A percentile compares a stretch with the other conserved stretches of the same genome.
phyloP scores from a whole-genome alignment of 2,797 vertebrate species.

The Vireo griseus region DNA sequence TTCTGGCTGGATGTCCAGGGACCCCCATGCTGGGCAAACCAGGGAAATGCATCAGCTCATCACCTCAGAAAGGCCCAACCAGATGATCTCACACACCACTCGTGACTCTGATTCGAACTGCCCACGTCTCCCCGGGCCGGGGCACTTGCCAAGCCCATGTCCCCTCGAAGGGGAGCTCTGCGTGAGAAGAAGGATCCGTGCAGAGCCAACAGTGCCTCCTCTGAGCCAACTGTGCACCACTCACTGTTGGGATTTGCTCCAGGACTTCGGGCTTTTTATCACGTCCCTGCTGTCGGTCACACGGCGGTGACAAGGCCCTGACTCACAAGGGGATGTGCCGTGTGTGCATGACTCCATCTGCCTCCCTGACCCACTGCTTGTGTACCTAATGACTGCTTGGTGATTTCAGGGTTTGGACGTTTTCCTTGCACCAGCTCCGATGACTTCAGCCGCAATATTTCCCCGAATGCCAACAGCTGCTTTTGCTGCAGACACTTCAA shows the following conservation, averaged over 20 bases:
- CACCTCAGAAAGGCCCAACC: background rate
- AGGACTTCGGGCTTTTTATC: background rate
- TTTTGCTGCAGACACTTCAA: background rate
- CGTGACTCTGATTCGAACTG: background rate
- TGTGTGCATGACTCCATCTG: background rate
- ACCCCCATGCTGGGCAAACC: background rate
- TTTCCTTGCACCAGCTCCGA: constrained; percentile 3
- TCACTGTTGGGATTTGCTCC: constrained; percentile 21
- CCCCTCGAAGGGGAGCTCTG: background rate
- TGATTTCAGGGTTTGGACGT: background rate
- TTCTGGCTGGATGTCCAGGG: background rate
- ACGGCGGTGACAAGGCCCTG: constrained; percentile 8
- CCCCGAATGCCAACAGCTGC: background rate
- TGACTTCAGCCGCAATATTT: background rate
- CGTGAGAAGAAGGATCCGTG: rapidly evolving
- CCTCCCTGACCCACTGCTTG: background rate
- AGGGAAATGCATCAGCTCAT: background rate
- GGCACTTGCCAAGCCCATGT: background rate
- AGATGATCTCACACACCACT: background rate
- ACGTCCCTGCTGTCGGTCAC: background rate
- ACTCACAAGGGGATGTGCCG: background rate
- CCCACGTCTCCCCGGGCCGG: rapidly evolving
- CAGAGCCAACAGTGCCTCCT: background rate
- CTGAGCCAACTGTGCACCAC: background rate
- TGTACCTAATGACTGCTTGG: background rate